A percentile compares a stretch with the other conserved stretches of the same genome.
These are phyloP conservation scores for Zaprionus inermis DNA, from an alignment of 1,140 invertebrate species.

Conservation along the genomic window DNA sequence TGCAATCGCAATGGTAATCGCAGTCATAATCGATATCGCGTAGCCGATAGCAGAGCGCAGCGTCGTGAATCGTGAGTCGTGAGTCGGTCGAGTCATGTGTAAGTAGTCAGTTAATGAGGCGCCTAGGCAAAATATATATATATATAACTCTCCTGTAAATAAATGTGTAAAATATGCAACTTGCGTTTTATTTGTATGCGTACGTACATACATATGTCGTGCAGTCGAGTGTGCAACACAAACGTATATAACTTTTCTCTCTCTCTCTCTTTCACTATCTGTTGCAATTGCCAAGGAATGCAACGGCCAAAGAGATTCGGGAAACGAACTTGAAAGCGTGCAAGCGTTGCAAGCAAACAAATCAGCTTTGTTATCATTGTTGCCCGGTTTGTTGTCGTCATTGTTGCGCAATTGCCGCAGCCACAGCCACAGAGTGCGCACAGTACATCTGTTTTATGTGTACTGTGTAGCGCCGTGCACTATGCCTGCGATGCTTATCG, in stretches of 20 bases:
- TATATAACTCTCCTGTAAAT: conserved; percentile 66
- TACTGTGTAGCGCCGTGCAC: conserved; percentile 4
- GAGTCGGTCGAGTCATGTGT: conserved; percentile 47
- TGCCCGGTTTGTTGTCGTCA: conserved; percentile 13
- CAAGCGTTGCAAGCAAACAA: conserved; percentile 51
- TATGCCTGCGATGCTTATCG: conserved; percentile 43
- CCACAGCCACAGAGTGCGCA: not conserved
- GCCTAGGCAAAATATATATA: conserved; percentile 43
- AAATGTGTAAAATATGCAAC: conserved; percentile 72
- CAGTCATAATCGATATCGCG: conserved; percentile 2
- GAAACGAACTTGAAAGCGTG: conserved; percentile 76
- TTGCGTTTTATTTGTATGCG: conserved; percentile 46
- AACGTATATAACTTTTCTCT: conserved; percentile 5
- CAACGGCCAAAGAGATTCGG: conserved; percentile 61
- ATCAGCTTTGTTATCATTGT: conserved; percentile 40
- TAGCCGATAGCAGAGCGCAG: conserved; percentile 20
- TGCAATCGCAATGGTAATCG: conserved; percentile 4
- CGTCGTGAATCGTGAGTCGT: conserved; percentile 32
- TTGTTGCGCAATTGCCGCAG: conserved; percentile 38
- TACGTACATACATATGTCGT: not conserved
- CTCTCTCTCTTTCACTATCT: conserved; percentile 7
- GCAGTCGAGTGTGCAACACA: conserved; percentile 32
- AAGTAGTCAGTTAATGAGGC: conserved; percentile 53
- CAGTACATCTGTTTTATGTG: not conserved
- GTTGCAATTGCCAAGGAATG: conserved; percentile 48